Evolutionary conservation across 2,797 vertebrate species (phyloP).

Genomic region (Acanthurus leucopareius): DNA sequence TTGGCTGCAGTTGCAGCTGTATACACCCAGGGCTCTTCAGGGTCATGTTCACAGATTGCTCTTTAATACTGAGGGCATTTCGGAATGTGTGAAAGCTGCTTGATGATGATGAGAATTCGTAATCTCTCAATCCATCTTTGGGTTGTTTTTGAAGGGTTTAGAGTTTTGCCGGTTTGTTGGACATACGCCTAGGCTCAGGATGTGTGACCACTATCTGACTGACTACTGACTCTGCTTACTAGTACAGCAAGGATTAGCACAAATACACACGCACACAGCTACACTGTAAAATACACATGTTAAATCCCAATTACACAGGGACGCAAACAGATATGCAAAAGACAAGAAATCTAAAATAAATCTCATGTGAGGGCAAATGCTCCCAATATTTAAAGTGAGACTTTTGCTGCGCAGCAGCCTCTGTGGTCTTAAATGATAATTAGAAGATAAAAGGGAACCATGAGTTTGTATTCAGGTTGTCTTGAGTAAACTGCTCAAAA

Average conservation of each 20-base stretch:
- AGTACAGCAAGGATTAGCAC: slow-evolving; percentile 34
- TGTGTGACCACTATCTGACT: slow-evolving; percentile 31
- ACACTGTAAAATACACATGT: not conserved
- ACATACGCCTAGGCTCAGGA: slow-evolving; percentile 22
- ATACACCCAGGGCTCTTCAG: slow-evolving; percentile 23
- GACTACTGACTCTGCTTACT: slow-evolving; percentile 15
- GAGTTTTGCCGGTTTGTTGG: slow-evolving; percentile 42
- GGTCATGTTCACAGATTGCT: slow-evolving; percentile 54
- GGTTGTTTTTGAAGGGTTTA: slow-evolving; percentile 53
- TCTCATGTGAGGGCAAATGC: not conserved
- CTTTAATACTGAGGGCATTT: slow-evolving; percentile 48
- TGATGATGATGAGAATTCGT: slow-evolving; percentile 28
- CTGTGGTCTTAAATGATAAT: not conserved
- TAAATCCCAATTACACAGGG: slow-evolving; percentile 7
- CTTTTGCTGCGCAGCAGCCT: not conserved
- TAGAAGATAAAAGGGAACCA: not conserved
- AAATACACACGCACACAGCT: not conserved
- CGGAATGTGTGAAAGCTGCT: slow-evolving; percentile 50
- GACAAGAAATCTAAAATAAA: slow-evolving; percentile 6
- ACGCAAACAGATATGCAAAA: not conserved
- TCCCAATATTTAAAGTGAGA: not conserved
- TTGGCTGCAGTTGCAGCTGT: slow-evolving; percentile 47
- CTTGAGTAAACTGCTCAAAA: not conserved
- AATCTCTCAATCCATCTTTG: slow-evolving; percentile 59
- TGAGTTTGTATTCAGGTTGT: not conserved